Conservation (phyloP, 2,888 invertebrate species). For the Pyrrhosoma nymphula region DNA sequence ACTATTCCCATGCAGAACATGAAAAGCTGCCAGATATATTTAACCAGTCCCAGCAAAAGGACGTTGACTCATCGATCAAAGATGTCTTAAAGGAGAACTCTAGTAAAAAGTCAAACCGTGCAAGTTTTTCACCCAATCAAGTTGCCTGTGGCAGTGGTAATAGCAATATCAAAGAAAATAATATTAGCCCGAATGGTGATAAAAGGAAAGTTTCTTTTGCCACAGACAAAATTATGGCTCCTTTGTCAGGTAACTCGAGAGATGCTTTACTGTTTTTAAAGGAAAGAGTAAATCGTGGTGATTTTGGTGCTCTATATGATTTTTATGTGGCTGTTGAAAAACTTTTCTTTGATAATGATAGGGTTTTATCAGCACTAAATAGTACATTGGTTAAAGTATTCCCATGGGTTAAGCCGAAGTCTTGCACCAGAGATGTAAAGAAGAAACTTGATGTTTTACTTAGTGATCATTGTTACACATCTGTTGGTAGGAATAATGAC, state of each 20-base stretch:
- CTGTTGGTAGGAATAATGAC: constrained; percentile 38
- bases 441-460: constrained; percentile 38
- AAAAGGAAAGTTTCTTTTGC: constrained; percentile 3
- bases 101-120: not conserved
- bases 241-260: not conserved
- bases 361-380: constrained; percentile 27
- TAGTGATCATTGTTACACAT: constrained; percentile 48
- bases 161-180: not conserved
- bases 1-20: not conserved
- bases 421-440: not conserved
- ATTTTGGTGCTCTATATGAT: constrained; percentile 47
- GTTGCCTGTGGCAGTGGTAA: not conserved
- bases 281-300: constrained; percentile 24
- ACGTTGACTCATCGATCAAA: not conserved
- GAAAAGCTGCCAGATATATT: not conserved
- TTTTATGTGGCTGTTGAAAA: constrained; percentile 44
- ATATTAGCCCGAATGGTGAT: not conserved
- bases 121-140: not conserved
- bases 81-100: not conserved
- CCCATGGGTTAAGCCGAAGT: constrained; percentile 41
- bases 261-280: not conserved
- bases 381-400: constrained; percentile 35
- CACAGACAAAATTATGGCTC: not conserved
- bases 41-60: not conserved
- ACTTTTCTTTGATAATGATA: not conserved